These are phyloP conservation scores for Tachycineta bicolor DNA, from an alignment of 2,113 vertebrate genomes.

Conservation along the genomic window DNA sequence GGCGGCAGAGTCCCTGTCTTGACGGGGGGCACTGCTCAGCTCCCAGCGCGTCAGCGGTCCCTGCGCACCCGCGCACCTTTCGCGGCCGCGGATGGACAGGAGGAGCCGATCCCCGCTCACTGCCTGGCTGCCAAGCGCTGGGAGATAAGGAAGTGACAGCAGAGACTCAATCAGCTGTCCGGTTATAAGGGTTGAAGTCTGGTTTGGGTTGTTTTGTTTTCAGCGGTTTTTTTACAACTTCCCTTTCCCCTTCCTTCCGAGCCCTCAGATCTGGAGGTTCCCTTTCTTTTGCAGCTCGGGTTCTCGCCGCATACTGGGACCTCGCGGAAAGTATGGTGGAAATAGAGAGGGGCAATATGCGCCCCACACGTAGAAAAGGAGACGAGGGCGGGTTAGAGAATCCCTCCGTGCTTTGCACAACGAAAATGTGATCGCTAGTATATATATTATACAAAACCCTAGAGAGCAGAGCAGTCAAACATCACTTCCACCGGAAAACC, in stretches of 20 bases:
- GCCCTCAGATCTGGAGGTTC: neutral
- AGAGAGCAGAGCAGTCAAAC: conserved; percentile 30
- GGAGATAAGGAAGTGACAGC: neutral
- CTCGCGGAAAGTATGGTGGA: neutral
- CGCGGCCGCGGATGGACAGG: neutral
- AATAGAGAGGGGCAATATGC: neutral
- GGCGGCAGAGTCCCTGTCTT: neutral
- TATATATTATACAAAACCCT: neutral
- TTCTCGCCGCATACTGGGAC: neutral
- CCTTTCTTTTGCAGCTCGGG: neutral
- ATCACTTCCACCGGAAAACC: conserved; percentile 59
- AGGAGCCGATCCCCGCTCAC: accelerated
- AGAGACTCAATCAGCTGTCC: neutral
- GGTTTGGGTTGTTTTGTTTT: neutral
- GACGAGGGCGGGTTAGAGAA: neutral
- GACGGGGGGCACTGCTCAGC: neutral
- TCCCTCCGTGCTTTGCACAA: neutral
- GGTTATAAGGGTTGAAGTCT: neutral
- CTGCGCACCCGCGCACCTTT: neutral
- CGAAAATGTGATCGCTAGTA: neutral
- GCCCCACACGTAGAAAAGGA: neutral
- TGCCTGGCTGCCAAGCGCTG: neutral
- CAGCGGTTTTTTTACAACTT: neutral
- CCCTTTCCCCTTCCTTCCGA: neutral
- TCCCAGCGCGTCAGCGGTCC: neutral